Conservation (phyloP, 2,797 vertebrate species). For the Peromyscus aztecus region DNA sequence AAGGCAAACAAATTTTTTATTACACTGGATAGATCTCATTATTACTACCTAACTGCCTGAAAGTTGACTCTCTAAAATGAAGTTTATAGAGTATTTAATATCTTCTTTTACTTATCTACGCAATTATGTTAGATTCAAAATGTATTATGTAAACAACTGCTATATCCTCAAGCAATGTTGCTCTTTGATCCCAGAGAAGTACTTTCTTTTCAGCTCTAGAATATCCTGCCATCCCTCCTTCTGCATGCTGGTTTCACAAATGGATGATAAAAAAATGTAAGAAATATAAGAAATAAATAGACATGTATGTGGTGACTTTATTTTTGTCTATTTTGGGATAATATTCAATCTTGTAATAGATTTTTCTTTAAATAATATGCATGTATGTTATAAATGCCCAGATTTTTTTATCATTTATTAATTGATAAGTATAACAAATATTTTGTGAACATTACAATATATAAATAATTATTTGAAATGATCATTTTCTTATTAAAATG, state of each 20-base stretch:
- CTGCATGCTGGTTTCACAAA: conserved; percentile 27
- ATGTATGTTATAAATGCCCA: conserved; percentile 24
- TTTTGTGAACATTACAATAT: not conserved
- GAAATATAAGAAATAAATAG: not conserved
- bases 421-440: conserved; percentile 68
- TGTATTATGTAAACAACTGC: not conserved
- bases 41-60: not conserved
- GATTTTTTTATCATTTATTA: conserved; percentile 50
- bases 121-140: not conserved
- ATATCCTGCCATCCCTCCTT: not conserved
- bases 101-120: not conserved
- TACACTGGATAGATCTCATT: not conserved
- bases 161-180: not conserved
- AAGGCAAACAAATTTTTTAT: not conserved
- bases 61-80: not conserved
- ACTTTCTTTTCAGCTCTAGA: not conserved
- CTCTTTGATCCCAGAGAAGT: conserved; percentile 11
- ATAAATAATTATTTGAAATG: conserved; percentile 73
- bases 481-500: conserved; percentile 76
- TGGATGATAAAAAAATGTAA: not conserved
- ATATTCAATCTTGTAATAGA: conserved; percentile 13
- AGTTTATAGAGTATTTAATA: not conserved
- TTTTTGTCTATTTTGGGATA: conserved; percentile 43
- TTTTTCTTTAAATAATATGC: conserved; percentile 58
- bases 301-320: conserved; percentile 8